Evolutionary conservation across 2,113 vertebrate species (phyloP).

Genomic region (Philantomba maxwellii): DNA sequence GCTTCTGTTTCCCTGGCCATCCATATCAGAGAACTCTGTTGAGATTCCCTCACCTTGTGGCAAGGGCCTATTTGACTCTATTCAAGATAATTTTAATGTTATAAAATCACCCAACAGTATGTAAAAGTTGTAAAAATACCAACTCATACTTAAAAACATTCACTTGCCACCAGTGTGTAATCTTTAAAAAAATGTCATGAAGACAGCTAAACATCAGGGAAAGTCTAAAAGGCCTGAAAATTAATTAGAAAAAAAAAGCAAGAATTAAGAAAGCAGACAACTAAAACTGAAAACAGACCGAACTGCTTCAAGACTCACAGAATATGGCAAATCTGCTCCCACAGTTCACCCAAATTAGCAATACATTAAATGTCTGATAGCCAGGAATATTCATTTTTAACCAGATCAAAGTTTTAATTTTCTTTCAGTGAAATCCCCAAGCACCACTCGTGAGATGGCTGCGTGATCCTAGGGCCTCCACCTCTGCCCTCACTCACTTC

Average conservation of each 20-base stretch:
- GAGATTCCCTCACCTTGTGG: background rate
- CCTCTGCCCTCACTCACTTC: background rate
- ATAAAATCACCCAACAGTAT: background rate
- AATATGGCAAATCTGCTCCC: background rate
- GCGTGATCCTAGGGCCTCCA: background rate
- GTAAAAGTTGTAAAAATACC: background rate
- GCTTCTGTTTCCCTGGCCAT: background rate
- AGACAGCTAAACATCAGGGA: background rate
- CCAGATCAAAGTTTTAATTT: background rate
- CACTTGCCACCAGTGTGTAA: background rate
- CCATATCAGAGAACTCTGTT: background rate
- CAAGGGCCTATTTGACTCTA: background rate
- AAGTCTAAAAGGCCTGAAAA: background rate
- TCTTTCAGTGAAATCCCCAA: background rate
- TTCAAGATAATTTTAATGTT: background rate
- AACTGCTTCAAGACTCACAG: background rate
- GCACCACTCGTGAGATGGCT: background rate
- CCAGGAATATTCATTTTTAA: background rate
- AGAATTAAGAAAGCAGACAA: background rate
- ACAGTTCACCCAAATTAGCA: background rate
- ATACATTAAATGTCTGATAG: background rate
- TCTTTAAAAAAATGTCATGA: background rate
- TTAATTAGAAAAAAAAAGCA: background rate
- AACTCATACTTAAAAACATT: background rate
- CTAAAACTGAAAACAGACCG: background rate